Evolutionary conservation across 2,888 invertebrate genomes (phyloP).

Genomic region (Hedya salicella): DNA sequence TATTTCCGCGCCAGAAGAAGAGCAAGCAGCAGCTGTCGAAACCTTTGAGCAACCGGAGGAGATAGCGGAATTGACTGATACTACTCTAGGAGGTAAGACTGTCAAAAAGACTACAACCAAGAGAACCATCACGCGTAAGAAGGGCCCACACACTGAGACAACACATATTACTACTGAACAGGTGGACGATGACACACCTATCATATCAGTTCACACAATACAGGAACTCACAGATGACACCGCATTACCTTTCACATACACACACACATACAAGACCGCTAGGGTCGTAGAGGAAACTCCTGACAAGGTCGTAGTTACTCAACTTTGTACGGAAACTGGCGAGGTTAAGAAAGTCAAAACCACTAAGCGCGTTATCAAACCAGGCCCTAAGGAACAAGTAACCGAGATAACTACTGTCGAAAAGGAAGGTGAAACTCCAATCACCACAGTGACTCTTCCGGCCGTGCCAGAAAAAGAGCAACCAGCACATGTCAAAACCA

Average conservation of each 20-base stretch:
- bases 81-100: not conserved
- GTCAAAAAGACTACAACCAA: not conserved
- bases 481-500: conserved; percentile 46
- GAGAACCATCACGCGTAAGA: conserved; percentile 5
- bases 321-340: conserved; percentile 66
- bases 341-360: conserved; percentile 51
- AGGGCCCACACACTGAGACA: conserved; percentile 51
- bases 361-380: conserved; percentile 52
- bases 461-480: conserved; percentile 45
- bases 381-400: conserved; percentile 62
- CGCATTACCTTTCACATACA: conserved; percentile 43
- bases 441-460: conserved; percentile 25
- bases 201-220: conserved; percentile 50
- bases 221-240: conserved; percentile 51
- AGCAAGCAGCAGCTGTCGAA: too few species aligned
- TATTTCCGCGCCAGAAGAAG: too few species aligned
- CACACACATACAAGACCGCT: conserved; percentile 53
- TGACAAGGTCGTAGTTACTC: conserved; percentile 49
- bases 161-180: conserved; percentile 77
- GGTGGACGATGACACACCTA: conserved; percentile 59
- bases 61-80: not conserved
- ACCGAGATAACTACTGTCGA: conserved; percentile 55
- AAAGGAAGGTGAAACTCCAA: conserved; percentile 52
- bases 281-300: conserved; percentile 37
- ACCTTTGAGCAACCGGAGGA: not conserved